Conservation (phyloP, 2,888 invertebrate species). For the Nomada ferruginata region DNA sequence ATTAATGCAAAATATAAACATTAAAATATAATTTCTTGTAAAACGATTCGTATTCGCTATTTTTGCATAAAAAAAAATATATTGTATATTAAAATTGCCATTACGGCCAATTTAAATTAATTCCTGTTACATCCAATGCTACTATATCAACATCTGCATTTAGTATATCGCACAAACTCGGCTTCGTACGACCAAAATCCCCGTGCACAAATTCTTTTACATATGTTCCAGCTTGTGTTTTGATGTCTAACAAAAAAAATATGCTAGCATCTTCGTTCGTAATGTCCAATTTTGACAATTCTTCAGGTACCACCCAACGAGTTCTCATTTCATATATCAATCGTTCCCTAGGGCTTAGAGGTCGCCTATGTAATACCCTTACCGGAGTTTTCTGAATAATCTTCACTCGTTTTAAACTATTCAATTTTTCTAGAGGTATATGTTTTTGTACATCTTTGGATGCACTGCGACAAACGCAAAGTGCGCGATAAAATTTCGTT, state of each 20-base stretch:
- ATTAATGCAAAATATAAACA: slow-evolving; percentile 2
- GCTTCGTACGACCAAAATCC: slow-evolving; percentile 95
- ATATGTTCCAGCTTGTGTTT: slow-evolving; percentile 97
- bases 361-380: slow-evolving; percentile 94
- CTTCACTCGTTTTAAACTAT: slow-evolving; percentile 85
- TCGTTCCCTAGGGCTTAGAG: slow-evolving; percentile 89
- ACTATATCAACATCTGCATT: slow-evolving; percentile 92
- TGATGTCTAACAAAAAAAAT: slow-evolving; percentile 88
- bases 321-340: slow-evolving; percentile 89
- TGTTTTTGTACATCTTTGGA: slow-evolving; percentile 74
- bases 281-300: slow-evolving; percentile 59
- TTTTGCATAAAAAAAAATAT: slow-evolving; percentile 2
- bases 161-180: slow-evolving; percentile 90
- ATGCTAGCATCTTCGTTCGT: slow-evolving; percentile 30
- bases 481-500: slow-evolving; percentile 93
- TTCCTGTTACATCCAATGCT: slow-evolving; percentile 94
- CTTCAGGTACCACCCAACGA: slow-evolving; percentile 73
- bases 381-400: slow-evolving; percentile 95
- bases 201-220: slow-evolving; percentile 99
- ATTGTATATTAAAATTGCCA: slow-evolving; percentile 17
- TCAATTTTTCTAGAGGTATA: slow-evolving; percentile 86
- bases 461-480: slow-evolving; percentile 87
- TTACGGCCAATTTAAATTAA: slow-evolving; percentile 91
- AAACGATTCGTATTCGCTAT: background rate
- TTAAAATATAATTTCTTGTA: slow-evolving; percentile 1